A percentile compares a stretch with the other conserved stretches of the same genome.
phyloP scores from a whole-genome alignment of 2,888 invertebrate species.

The Pyrocoelia pectoralis region DNA sequence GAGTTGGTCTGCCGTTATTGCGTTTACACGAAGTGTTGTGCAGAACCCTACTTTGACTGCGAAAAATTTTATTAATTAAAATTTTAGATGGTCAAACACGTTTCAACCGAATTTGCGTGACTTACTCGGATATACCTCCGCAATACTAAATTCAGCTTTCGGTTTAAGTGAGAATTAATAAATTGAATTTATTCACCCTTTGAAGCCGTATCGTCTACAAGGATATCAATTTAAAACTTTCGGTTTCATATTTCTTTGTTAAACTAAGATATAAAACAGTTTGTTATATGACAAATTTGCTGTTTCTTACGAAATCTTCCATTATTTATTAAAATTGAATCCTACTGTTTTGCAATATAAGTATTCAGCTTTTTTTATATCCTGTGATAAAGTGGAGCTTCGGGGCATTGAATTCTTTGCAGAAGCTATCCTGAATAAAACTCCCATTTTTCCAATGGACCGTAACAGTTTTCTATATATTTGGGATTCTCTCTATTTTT shows the following conservation, averaged over 20 bases:
- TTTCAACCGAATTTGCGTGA: constrained; percentile 15
- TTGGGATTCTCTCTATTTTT: constrained; percentile 27
- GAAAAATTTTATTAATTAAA: constrained; percentile 44
- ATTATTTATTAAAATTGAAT: constrained; percentile 22
- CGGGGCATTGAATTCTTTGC: constrained; percentile 31
- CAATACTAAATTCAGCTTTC: neutral
- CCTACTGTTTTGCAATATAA: constrained; percentile 21
- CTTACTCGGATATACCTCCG: neutral
- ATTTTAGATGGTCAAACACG: constrained; percentile 36
- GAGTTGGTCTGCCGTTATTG: constrained; percentile 39
- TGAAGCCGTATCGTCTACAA: no score
- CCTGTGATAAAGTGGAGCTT: constrained; percentile 30
- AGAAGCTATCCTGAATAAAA: constrained; percentile 39
- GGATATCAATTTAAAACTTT: neutral
- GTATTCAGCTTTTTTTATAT: constrained; percentile 29
- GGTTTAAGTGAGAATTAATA: no score
- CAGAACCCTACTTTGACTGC: constrained; percentile 28
- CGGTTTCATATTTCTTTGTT: neutral
- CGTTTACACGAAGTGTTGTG: constrained; percentile 38
- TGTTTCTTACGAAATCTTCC: constrained; percentile 10
- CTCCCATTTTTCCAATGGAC: constrained; percentile 39
- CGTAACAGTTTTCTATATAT: constrained; percentile 37
- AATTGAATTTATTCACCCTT: no score
- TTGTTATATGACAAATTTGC: neutral
- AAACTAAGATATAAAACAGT: neutral